Evolutionary conservation across 2,888 invertebrate species (phyloP).

Genomic region (Cylloceria caligata): DNA sequence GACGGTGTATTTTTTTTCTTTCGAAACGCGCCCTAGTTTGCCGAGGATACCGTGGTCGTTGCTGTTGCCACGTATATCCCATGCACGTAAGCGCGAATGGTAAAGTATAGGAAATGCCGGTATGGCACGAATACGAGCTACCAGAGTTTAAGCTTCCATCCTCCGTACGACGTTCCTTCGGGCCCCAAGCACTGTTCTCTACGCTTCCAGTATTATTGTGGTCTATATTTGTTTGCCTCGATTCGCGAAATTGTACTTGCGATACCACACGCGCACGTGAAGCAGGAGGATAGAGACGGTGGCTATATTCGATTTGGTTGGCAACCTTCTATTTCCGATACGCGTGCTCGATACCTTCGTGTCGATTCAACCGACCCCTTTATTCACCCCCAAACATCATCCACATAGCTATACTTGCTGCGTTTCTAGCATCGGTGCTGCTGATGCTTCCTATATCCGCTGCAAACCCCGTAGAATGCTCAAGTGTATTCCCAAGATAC

Average conservation of each 20-base stretch:
- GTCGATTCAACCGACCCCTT: constrained; percentile 39
- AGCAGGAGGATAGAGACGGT: constrained; percentile 26
- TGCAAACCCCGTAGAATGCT: constrained; percentile 34
- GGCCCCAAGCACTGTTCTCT: constrained; percentile 23
- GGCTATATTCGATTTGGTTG: constrained; percentile 60
- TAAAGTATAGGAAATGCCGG: constrained; percentile 18
- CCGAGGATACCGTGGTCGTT: not conserved
- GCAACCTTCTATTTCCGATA: constrained; percentile 67
- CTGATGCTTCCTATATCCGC: constrained; percentile 36
- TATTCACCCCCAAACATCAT: not conserved
- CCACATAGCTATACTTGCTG: constrained; percentile 22
- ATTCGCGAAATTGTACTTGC: constrained; percentile 69
- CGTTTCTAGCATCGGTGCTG: constrained; percentile 26
- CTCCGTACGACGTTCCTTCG: constrained; percentile 38
- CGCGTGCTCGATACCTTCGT: constrained; percentile 64
- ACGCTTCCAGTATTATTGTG: constrained; percentile 61
- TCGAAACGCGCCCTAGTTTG: constrained; percentile 3
- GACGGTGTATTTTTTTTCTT: not conserved
- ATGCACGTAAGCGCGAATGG: constrained; percentile 15
- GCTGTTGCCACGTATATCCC: constrained; percentile 7
- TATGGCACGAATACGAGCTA: constrained; percentile 25
- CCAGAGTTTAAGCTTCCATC: constrained; percentile 41
- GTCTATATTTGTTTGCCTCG: constrained; percentile 70
- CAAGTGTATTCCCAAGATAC: constrained; percentile 2
- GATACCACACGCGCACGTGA: constrained; percentile 49